A percentile compares a stretch with the other conserved stretches of the same genome.
Evolutionary conservation across 2,113 vertebrate species (phyloP).

Genomic region (Astur gentilis): DNA sequence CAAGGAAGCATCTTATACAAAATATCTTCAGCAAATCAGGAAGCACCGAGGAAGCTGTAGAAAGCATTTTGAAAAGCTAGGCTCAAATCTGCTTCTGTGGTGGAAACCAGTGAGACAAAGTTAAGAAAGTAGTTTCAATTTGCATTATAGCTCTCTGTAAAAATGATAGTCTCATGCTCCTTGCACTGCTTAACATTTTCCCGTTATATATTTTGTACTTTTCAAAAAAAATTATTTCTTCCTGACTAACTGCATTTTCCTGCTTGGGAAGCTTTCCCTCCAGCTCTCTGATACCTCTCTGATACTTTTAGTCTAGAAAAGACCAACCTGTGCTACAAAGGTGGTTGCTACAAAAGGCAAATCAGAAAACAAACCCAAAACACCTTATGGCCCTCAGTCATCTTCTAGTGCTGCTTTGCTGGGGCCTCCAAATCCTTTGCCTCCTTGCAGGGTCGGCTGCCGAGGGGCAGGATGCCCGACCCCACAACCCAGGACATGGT

Average conservation of each 20-base stretch:
- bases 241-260: background rate
- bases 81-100: background rate
- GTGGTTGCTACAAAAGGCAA: background rate
- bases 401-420: background rate
- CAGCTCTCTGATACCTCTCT: background rate
- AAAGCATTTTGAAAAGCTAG: background rate
- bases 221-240: background rate
- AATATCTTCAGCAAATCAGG: background rate
- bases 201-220: background rate
- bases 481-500: background rate
- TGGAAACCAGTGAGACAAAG: background rate
- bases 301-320: background rate
- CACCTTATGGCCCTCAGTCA: background rate
- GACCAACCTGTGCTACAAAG: background rate
- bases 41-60: background rate
- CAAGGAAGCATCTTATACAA: background rate
- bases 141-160: background rate
- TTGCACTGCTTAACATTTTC: background rate
- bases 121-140: background rate
- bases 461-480: fast-evolving
- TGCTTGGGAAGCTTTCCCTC: background rate
- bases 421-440: background rate
- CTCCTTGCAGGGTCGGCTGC: background rate
- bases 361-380: background rate
- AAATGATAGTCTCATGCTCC: background rate